A percentile compares a stretch with the other conserved stretches of the same genome.
Evolutionary conservation across 2,797 vertebrate species (phyloP).

Genomic region (Scyliorhinus canicula): DNA sequence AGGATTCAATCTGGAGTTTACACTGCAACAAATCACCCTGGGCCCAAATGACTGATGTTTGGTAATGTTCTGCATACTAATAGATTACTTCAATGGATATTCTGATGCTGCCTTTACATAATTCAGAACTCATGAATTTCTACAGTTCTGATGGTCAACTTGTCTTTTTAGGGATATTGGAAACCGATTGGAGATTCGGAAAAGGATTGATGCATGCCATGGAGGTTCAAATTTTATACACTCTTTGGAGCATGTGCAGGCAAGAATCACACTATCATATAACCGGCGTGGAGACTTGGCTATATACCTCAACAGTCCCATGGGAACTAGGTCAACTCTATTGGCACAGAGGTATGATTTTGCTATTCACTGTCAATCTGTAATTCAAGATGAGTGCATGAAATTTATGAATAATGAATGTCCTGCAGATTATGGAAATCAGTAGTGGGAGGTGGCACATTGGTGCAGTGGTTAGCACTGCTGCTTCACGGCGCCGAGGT

Average conservation of each 20-base stretch:
- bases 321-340: slow-evolving; percentile 85
- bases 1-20: not conserved
- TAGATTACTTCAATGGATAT: not conserved
- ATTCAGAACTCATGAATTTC: not conserved
- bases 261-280: slow-evolving; percentile 86
- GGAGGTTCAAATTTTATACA: slow-evolving; percentile 73
- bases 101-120: not conserved
- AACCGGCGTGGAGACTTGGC: slow-evolving; percentile 90
- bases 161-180: slow-evolving; percentile 76
- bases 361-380: not conserved
- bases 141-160: not conserved
- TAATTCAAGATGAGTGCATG: not conserved
- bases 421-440: not conserved
- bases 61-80: not conserved
- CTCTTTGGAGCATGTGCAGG: slow-evolving; percentile 83
- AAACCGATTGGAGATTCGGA: slow-evolving; percentile 73
- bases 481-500: no score
- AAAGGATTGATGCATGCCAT: slow-evolving; percentile 71
- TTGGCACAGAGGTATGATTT: slow-evolving; percentile 77
- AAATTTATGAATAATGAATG: not conserved
- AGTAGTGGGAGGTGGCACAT: no score
- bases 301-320: slow-evolving; percentile 85
- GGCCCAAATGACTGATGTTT: not conserved
- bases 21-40: not conserved
- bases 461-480: no score